phyloP scores from a whole-genome alignment of 2,797 vertebrate species.

The Ispidina lecontei region DNA sequence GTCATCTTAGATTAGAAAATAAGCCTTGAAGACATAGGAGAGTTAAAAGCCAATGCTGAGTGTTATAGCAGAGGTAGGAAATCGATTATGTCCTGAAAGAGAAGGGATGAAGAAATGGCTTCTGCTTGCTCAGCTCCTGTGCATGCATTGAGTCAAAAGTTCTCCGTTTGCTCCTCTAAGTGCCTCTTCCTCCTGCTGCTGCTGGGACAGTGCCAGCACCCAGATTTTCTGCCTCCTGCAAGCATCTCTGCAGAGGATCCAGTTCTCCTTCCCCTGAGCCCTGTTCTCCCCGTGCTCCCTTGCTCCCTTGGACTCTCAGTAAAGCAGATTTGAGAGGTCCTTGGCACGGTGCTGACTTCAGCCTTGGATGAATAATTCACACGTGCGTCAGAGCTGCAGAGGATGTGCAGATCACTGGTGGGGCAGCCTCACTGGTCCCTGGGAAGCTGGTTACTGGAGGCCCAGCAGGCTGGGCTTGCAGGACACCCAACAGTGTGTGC shows the following conservation, averaged over 20 bases:
- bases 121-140: slow-evolving; percentile 41
- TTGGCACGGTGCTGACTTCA: slow-evolving; percentile 46
- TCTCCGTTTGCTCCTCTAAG: background rate
- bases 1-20: slow-evolving; percentile 40
- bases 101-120: background rate
- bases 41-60: slow-evolving; percentile 19
- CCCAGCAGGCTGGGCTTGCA: background rate
- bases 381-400: background rate
- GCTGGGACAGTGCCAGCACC: background rate
- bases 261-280: background rate
- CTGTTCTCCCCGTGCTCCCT: background rate
- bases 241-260: background rate
- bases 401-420: background rate
- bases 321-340: slow-evolving; percentile 24
- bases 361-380: slow-evolving; percentile 51
- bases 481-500: background rate
- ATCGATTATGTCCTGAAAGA: slow-evolving; percentile 21
- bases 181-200: background rate
- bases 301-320: background rate
- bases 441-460: background rate
- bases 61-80: slow-evolving; percentile 12
- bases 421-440: background rate
- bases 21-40: slow-evolving; percentile 32
- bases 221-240: background rate
- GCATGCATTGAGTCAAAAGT: background rate